Conservation (phyloP, 2,113 vertebrate species). For the Ctenomys sociabilis region DNA sequence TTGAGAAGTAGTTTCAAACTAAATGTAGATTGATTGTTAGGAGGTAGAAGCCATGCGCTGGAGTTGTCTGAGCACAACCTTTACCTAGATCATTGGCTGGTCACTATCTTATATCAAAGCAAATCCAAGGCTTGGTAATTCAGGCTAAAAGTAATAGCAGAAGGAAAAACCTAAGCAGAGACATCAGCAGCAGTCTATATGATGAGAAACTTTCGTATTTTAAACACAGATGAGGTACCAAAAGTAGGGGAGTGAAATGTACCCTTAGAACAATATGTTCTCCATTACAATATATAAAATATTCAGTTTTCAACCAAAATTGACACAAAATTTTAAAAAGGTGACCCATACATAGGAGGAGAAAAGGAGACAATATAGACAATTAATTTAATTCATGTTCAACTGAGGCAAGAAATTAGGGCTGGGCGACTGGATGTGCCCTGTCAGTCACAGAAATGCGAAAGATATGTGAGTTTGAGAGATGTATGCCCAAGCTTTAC, state of each 20-base stretch:
- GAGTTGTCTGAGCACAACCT: background rate
- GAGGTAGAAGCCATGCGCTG: background rate
- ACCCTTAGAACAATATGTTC: background rate
- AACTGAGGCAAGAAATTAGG: background rate
- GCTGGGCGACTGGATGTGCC: background rate
- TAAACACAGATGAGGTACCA: background rate
- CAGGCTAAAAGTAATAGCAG: background rate
- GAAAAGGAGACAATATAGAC: background rate
- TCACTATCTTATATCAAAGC: background rate
- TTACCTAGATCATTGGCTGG: background rate
- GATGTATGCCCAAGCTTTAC: background rate
- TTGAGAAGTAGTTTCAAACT: background rate
- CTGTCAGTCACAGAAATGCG: background rate
- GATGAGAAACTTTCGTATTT: background rate
- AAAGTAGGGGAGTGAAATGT: background rate
- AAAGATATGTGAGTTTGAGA: background rate
- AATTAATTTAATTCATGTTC: constrained; percentile 5
- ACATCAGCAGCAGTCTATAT: background rate
- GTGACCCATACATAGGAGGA: background rate
- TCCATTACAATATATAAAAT: constrained; percentile 22
- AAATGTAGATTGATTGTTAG: background rate
- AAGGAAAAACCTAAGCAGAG: background rate
- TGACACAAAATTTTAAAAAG: background rate
- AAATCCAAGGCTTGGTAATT: background rate
- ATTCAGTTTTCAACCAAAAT: constrained; percentile 23